A percentile compares a stretch with the other conserved stretches of the same genome.
Conservation (phyloP, 2,888 invertebrate species). For the Linnaemya vulpina region DNA sequence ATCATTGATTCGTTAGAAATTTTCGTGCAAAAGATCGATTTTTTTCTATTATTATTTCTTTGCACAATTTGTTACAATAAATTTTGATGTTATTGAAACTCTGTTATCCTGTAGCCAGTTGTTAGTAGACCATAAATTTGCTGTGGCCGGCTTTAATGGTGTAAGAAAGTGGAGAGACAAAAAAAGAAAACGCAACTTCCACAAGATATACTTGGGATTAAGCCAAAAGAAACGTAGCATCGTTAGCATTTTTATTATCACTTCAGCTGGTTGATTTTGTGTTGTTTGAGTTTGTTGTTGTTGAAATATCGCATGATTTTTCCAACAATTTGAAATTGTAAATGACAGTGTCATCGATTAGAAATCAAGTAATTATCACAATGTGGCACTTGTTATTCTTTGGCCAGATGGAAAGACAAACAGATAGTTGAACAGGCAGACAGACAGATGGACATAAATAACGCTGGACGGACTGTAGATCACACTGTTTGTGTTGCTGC, state of each 20-base stretch:
- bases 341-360: slow-evolving; percentile 72
- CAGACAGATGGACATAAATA: neutral
- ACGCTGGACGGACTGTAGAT: neutral
- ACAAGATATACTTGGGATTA: slow-evolving; percentile 10
- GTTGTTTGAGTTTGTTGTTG: slow-evolving; percentile 15
- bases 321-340: slow-evolving; percentile 70
- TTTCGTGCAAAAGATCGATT: slow-evolving; percentile 10
- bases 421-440: neutral
- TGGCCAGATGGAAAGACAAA: slow-evolving; percentile 43
- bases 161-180: slow-evolving; percentile 22
- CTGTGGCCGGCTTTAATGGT: slow-evolving; percentile 42
- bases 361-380: slow-evolving; percentile 72
- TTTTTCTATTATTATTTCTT: slow-evolving; percentile 14
- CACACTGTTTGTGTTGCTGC: neutral
- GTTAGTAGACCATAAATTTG: slow-evolving; percentile 60
- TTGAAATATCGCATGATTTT: slow-evolving; percentile 64
- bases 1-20: slow-evolving; percentile 27
- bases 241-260: slow-evolving; percentile 55
- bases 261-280: slow-evolving; percentile 44
- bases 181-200: slow-evolving; percentile 22
- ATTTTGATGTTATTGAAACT: slow-evolving; percentile 53
- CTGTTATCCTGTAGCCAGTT: slow-evolving; percentile 49
- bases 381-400: slow-evolving; percentile 70
- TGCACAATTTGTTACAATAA: slow-evolving; percentile 58
- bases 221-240: slow-evolving; percentile 4